These are phyloP conservation scores for Phorcus lineatus DNA, from an alignment of 2,888 invertebrate species.

Conservation along the genomic window DNA sequence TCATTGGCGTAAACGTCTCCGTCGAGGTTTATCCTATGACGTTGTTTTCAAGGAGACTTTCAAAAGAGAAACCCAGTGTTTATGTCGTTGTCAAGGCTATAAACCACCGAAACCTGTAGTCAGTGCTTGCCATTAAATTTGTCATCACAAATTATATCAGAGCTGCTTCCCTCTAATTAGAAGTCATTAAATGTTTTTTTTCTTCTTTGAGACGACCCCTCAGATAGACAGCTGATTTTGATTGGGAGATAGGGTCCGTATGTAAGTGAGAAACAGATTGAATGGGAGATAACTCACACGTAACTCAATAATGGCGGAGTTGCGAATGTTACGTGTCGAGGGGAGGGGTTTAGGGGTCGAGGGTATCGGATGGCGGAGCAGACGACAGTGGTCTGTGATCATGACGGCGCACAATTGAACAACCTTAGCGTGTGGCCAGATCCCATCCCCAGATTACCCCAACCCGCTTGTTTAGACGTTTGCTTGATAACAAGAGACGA, in stretches of 20 bases:
- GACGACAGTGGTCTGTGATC: not conserved
- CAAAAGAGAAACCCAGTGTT: no score
- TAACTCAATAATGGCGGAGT: not conserved
- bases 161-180: no score
- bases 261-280: not conserved
- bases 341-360: not conserved
- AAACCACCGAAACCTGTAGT: no score
- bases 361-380: not conserved
- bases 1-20: no score
- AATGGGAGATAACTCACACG: not conserved
- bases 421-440: not conserved
- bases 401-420: not conserved
- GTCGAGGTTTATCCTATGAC: no score
- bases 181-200: no score
- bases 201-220: not conserved
- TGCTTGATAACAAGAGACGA: not conserved
- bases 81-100: no score
- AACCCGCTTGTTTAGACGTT: not conserved
- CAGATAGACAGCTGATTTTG: not conserved
- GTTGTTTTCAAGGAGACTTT: no score
- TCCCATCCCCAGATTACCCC: not conserved
- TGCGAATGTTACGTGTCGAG: not conserved
- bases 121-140: no score
- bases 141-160: no score
- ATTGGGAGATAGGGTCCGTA: not conserved